These are phyloP conservation scores for Strongylocentrotus purpuratus DNA, from an alignment of 35 echinoderm and acorn worm genomes.

Conservation along the genomic window DNA sequence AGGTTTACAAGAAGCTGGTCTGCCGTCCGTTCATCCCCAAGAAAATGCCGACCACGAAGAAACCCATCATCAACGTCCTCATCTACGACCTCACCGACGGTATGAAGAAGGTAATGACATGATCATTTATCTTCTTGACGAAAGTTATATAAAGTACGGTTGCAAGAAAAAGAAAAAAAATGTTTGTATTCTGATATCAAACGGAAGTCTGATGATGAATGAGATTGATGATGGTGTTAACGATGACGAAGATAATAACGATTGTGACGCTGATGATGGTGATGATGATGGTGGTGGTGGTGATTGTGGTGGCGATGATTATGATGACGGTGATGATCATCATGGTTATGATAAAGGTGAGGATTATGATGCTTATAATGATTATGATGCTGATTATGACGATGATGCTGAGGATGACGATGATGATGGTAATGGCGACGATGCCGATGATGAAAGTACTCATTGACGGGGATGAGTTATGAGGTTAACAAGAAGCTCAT, in stretches of 20 bases:
- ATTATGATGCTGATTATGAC: neutral
- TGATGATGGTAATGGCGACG: neutral
- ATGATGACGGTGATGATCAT: no score
- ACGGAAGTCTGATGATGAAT: no score
- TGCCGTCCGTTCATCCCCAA: neutral
- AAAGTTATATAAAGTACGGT: neutral
- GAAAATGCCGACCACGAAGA: conserved; percentile 2
- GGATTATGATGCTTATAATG: no score
- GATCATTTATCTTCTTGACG: neutral
- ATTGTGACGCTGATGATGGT: no score
- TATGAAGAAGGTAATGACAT: neutral
- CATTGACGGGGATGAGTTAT: neutral
- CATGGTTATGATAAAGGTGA: no score
- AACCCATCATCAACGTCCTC: conserved; percentile 24
- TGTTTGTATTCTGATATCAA: neutral
- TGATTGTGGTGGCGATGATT: no score
- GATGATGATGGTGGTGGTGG: no score
- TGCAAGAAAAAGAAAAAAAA: neutral
- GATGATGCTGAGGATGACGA: neutral
- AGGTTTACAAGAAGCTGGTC: conserved; percentile 20
- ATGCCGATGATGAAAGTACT: neutral
- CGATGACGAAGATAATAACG: no score
- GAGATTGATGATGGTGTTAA: no score
- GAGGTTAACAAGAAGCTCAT: conserved; percentile 13
- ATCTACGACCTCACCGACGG: conserved; percentile 25